These are phyloP conservation scores for Chrysochloris asiatica DNA, from an alignment of 2,113 vertebrate genomes.

Conservation along the genomic window DNA sequence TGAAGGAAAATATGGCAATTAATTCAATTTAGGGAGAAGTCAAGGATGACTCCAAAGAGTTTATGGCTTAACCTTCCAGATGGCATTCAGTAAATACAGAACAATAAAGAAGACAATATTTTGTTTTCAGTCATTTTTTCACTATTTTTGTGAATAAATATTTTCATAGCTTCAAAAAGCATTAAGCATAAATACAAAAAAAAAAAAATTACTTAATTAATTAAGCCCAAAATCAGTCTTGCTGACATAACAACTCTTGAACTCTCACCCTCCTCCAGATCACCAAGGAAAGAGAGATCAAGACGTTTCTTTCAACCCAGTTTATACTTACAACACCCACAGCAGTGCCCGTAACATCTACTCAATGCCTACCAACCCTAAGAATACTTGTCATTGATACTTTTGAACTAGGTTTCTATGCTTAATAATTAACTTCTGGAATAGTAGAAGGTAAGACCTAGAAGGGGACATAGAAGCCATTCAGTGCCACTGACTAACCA, in stretches of 20 bases:
- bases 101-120: too few species aligned
- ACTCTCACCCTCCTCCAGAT: background rate
- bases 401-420: background rate
- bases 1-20: too few species aligned
- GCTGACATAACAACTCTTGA: background rate
- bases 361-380: background rate
- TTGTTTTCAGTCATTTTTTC: too few species aligned
- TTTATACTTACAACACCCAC: background rate
- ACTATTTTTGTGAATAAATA: too few species aligned
- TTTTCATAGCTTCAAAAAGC: too few species aligned
- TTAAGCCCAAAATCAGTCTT: background rate
- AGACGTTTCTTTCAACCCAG: background rate
- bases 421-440: background rate
- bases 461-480: background rate
- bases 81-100: too few species aligned
- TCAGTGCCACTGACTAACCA: background rate
- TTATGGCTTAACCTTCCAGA: too few species aligned
- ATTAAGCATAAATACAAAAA: background rate
- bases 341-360: background rate
- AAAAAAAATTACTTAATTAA: conserved; percentile 17
- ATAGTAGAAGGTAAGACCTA: background rate
- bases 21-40: too few species aligned
- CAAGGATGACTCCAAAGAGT: too few species aligned
- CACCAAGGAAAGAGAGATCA: background rate
- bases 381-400: background rate